Conservation (phyloP, 64 coral and sea anemone species). For the Stichodactyla helianthus region DNA sequence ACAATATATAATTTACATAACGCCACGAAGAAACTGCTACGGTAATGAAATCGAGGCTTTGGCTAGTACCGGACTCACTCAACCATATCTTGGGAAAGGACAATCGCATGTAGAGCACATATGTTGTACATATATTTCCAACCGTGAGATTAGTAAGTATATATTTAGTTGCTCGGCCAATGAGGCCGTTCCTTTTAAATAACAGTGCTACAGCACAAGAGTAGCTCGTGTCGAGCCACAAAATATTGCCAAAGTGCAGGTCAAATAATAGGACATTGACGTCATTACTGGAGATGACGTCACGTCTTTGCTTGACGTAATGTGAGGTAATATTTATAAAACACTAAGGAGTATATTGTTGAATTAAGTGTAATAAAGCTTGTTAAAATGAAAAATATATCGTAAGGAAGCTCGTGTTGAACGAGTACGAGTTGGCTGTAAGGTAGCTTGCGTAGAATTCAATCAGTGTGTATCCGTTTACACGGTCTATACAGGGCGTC, state of each 20-base stretch:
- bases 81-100: too few species aligned
- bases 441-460: too few species aligned
- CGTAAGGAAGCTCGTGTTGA: too few species aligned
- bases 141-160: too few species aligned
- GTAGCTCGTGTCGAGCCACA: conserved; percentile 24
- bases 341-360: not conserved
- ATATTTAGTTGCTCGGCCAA: not conserved
- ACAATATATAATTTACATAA: too few species aligned
- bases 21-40: too few species aligned
- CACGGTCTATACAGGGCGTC: too few species aligned
- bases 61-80: too few species aligned
- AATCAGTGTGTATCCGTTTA: too few species aligned
- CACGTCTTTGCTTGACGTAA: not conserved
- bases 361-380: not conserved
- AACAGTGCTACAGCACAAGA: conserved; percentile 18
- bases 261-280: not conserved
- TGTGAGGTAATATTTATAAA: not conserved
- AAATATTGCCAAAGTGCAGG: not conserved
- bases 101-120: not conserved
- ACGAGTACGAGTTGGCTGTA: too few species aligned
- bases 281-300: not conserved
- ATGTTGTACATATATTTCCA: not conserved
- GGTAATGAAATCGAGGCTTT: too few species aligned
- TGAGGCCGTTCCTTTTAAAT: not conserved
- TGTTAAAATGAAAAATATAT: too few species aligned